Base-by-base conservation (phyloP, 2,797 vertebrate species). In the Miichthys miiuy region DNA sequence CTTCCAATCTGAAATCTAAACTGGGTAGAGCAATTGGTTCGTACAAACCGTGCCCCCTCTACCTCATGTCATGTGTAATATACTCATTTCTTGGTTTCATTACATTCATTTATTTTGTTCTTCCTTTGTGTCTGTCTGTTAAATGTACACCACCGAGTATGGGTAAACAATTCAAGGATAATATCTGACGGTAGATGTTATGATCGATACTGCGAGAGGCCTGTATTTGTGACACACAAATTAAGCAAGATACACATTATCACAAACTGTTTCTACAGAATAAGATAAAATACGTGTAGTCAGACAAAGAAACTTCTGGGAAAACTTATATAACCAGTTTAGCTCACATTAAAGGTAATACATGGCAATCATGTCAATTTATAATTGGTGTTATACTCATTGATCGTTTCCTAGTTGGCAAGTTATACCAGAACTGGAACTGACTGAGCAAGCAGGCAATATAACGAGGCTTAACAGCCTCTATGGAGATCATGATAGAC, bases 1-100 rank as follows among this genome's bases (percentile, higher is more conserved):
- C 55, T 71, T 56, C 51, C 56, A 68, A 58, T 72, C 75, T 76
- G 57, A 64, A 61, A 80, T 67, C 56, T n/a, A 30, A 73, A 62
- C 50, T 21, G 10, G 23, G 30, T 52, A 54, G 25, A 80, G 50
- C 60, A 72, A 77, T 67, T 70, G 61, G 27, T 63, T 75, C 48
- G 54, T 67, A 16, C 52, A 73, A 79, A 84, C 63, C 51, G 47
- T 21, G 5, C 8, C 21, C 8, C 9, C 27, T 55, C 3, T 3
- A 47, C 20, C 30, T 66, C 11, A 0, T 64, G 42, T 68, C 16
- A 2, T 57, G 13, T 51, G 34, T 20, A 17, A 18, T 50, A 46
- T 50, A 50, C 56, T 27, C 3, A 42, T 63, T 56, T 68, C 25
- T 73, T 41, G 10, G 11, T 56, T 68, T 80, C 52, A 66, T 85